Evolutionary conservation across 2,113 vertebrate genomes (phyloP).

Genomic region (Eubucco bourcierii): DNA sequence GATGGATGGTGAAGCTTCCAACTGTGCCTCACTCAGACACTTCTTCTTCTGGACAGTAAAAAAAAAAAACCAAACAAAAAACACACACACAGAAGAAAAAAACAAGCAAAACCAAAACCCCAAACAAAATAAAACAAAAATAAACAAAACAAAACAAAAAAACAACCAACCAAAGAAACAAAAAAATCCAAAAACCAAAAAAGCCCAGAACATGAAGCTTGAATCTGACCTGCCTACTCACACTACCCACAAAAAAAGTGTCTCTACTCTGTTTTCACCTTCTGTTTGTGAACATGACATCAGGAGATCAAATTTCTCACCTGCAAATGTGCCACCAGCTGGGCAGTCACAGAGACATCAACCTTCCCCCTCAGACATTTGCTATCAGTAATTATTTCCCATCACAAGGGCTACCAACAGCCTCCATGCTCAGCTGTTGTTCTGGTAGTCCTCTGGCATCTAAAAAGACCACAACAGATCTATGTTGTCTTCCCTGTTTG

Average conservation of each 20-base stretch:
- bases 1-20: not conserved
- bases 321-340: not conserved
- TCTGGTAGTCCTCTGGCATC: constrained; percentile 20
- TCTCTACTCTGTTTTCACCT: not conserved
- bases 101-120: too few relatives aligned
- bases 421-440: not conserved
- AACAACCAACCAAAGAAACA: not conserved
- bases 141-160: not conserved
- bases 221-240: not conserved
- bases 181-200: too few relatives aligned
- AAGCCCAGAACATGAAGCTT: not conserved
- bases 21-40: not conserved
- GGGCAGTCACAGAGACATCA: not conserved
- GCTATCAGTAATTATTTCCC: not conserved
- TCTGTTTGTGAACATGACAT: not conserved
- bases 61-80: too few relatives aligned
- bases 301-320: not conserved
- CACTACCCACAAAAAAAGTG: not conserved
- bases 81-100: too few relatives aligned
- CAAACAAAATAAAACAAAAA: not conserved
- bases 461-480: constrained; percentile 41
- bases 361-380: not conserved
- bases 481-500: not conserved
- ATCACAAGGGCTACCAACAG: not conserved
- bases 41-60: not conserved